These are phyloP conservation scores for Sminthopsis crassicaudata DNA, from an alignment of 2,113 vertebrate genomes.

Conservation along the genomic window DNA sequence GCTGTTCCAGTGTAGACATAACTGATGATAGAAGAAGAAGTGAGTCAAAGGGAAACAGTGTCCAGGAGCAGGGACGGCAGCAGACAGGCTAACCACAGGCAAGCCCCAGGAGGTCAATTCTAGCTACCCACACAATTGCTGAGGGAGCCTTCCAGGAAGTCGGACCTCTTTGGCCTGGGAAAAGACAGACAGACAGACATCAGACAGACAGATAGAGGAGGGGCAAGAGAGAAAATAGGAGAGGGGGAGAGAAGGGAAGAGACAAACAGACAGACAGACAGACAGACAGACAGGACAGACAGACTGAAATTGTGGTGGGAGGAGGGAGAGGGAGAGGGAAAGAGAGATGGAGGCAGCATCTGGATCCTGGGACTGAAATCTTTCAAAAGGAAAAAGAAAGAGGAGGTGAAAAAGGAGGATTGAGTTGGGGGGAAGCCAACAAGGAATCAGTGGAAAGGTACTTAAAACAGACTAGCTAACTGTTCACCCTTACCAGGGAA, in stretches of 20 bases:
- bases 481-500: constrained; percentile 71
- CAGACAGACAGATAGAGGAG: background rate
- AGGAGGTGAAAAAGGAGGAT: constrained; percentile 67
- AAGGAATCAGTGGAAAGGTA: constrained; percentile 54
- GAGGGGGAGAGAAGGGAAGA: background rate
- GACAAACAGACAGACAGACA: no score
- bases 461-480: constrained; percentile 70
- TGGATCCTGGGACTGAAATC: constrained; percentile 82
- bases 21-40: constrained; percentile 79
- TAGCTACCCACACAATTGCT: constrained; percentile 81
- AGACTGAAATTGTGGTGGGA: no score
- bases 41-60: constrained; percentile 81
- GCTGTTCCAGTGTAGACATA: constrained; percentile 53
- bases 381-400: constrained; percentile 78
- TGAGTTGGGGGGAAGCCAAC: background rate
- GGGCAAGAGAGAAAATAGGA: background rate
- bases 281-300: no score
- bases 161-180: constrained; percentile 74
- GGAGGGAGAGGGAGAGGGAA: no score
- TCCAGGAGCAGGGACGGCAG: constrained; percentile 75
- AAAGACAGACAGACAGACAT: constrained; percentile 46
- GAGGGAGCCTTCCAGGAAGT: constrained; percentile 83
- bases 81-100: constrained; percentile 83
- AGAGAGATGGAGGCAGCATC: constrained; percentile 69
- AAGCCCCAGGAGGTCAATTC: constrained; percentile 79